Conservation (phyloP, 1,140 invertebrate species). For the Aphaenogaster ashmeadi region DNA sequence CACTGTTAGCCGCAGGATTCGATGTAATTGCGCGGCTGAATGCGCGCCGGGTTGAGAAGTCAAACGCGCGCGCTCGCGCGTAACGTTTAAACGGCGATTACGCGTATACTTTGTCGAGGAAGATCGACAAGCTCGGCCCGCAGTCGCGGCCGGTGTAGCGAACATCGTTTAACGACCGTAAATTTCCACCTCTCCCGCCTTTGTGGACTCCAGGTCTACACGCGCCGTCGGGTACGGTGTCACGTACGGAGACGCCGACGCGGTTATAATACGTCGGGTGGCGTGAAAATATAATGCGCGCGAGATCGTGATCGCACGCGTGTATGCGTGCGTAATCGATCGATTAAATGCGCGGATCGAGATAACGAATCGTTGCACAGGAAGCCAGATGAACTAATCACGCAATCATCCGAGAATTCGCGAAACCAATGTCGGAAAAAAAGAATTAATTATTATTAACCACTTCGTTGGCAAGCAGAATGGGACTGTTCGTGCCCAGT, state of each 20-base stretch:
- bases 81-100: conserved; percentile 69
- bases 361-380: background rate
- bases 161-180: conserved; percentile 67
- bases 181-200: conserved; percentile 60
- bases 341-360: conserved; percentile 9
- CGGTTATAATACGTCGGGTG: conserved; percentile 60
- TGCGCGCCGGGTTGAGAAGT: conserved; percentile 36
- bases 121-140: conserved; percentile 58
- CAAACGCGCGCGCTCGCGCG: conserved; percentile 50
- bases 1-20: conserved; percentile 32
- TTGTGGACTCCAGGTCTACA: conserved; percentile 37
- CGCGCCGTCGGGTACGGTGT: conserved; percentile 53
- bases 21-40: conserved; percentile 55
- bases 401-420: background rate
- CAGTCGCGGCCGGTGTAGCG: conserved; percentile 1
- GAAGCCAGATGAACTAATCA: background rate
- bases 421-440: background rate
- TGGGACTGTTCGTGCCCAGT: no score
- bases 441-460: background rate
- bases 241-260: conserved; percentile 66
- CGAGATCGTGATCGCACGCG: conserved; percentile 2
- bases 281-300: conserved; percentile 12
- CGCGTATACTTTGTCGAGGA: conserved; percentile 53
- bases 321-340: conserved; percentile 17
- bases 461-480: no score